These are phyloP conservation scores for Coilia nasus DNA, from an alignment of 2,797 vertebrate genomes.

Conservation along the genomic window DNA sequence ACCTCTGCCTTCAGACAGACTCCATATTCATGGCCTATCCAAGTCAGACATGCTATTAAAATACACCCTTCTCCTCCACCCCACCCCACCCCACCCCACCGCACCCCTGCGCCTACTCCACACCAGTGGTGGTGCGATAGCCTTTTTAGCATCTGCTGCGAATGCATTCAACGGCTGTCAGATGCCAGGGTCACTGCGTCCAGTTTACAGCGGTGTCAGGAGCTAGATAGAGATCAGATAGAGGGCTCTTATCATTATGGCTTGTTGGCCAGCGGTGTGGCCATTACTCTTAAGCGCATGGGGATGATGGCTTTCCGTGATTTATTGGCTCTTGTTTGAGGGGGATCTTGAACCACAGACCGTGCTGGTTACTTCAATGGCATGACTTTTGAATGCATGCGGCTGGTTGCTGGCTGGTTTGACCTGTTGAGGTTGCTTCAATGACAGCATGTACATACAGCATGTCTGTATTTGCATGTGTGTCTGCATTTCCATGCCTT, in stretches of 20 bases:
- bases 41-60: neutral
- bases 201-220: neutral
- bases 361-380: neutral
- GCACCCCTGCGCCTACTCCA: neutral
- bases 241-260: constrained; percentile 3
- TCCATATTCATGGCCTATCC: neutral
- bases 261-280: neutral
- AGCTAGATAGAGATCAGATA: neutral
- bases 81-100: no score
- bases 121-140: neutral
- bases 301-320: neutral
- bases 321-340: neutral
- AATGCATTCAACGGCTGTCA: neutral
- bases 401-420: no score
- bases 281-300: neutral
- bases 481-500: neutral
- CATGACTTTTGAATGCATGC: neutral
- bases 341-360: no score
- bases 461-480: neutral
- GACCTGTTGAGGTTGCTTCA: no score
- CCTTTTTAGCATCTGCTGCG: neutral
- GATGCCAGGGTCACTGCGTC: neutral
- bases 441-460: no score
- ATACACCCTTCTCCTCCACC: neutral
- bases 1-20: constrained; percentile 10